Conservation (phyloP, 2,797 vertebrate species). For the Carapus acus region DNA sequence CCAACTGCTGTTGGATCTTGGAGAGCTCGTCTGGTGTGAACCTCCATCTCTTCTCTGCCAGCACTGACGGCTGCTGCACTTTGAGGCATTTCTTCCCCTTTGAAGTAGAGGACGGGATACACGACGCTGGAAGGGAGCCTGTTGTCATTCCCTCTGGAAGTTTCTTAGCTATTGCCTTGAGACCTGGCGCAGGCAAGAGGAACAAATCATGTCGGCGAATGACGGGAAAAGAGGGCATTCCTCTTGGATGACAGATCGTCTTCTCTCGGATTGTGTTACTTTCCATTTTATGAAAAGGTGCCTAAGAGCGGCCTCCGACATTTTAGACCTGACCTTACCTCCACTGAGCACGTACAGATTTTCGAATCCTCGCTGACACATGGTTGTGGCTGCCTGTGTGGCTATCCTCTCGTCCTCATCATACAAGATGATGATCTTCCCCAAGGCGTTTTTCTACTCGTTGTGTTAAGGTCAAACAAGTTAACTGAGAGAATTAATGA, state of each 20-base stretch:
- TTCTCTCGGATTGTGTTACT: no score
- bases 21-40: conserved; percentile 81
- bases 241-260: no score
- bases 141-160: conserved; percentile 85
- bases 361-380: conserved; percentile 93
- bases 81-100: conserved; percentile 52
- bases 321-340: conserved; percentile 65
- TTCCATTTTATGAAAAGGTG: no score
- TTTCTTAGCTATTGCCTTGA: conserved; percentile 87
- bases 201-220: no score
- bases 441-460: conserved; percentile 81
- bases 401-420: conserved; percentile 91
- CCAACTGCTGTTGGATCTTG: conserved; percentile 79
- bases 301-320: no score
- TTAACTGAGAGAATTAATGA: no score
- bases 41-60: conserved; percentile 79
- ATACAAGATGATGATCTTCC: conserved; percentile 92
- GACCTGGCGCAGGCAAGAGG: conserved; percentile 67
- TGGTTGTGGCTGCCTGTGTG: conserved; percentile 84
- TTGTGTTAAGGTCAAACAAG: conserved; percentile 60
- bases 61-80: background rate
- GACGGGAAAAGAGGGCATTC: no score
- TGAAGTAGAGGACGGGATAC: conserved; percentile 55
- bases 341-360: conserved; percentile 95
- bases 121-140: conserved; percentile 75